Base-by-base conservation (phyloP, 2,888 invertebrate genomes). In the Rosalia funebris region DNA sequence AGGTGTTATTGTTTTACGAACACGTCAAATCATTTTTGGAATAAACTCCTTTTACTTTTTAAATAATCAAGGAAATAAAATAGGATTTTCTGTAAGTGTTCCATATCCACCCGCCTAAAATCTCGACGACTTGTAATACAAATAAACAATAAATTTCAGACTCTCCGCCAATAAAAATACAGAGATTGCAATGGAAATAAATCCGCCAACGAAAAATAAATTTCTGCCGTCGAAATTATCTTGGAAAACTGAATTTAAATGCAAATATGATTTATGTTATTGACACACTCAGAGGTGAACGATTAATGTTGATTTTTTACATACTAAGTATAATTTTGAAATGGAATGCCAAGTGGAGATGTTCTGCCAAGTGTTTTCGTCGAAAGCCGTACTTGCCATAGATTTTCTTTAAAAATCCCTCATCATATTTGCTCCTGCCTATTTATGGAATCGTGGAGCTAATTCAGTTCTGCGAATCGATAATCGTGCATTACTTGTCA, bases 151-250 rank as follows among this genome's bases (percentile, higher is more conserved):
- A 48, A 50, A 39, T 25, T 50, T 50, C 39, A 39, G 39, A 39
- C 11, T 50, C 31, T 10, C 15, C 25, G 39, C 31, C 39, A 50
- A 15, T 50, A 50, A 50, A 50, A 50, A 50, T 50, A 50, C 34
- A 48, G 50, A 39, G 50, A 50, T 16, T 39, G 39, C 50, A 39
- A 34, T 50, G 39, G 39, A 37, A 50, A 50, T 50, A 50, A 39
- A 50, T 39, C 50, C 50, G 39, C 20, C 50, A 25, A 39, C 50
- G 50, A 39, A 25, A 25, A 39, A 50, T 50, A 50, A 50, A 50
- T 50, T 39, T 50, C 31, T 12, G n/a, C 32, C 3, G 17, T 19
- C 17, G 37, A 50, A 50, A 50, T 39, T 39, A n/a, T 39, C 39
- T 19, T 2, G 9, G 14, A 36, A 36, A 19, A 36, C 17, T 11